Evolutionary conservation across 2,113 vertebrate species (phyloP).

Genomic region (Orientallactaga bullata): DNA sequence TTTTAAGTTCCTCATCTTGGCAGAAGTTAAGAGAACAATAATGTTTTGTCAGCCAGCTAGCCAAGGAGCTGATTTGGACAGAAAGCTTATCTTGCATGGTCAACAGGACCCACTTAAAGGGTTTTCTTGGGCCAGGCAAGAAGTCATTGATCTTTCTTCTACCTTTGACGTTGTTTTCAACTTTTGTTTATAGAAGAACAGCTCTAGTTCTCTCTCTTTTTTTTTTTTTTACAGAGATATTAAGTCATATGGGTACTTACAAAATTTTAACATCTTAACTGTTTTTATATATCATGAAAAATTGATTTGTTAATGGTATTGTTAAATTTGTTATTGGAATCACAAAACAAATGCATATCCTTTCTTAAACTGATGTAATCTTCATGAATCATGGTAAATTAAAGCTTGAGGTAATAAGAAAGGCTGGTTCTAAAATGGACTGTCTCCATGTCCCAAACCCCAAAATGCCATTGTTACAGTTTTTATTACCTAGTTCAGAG

Average conservation of each 20-base stretch:
- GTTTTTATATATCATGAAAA: slow-evolving; percentile 45
- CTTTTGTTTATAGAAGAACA: slow-evolving; percentile 53
- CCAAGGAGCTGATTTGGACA: slow-evolving; percentile 49
- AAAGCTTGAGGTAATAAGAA: slow-evolving; percentile 22
- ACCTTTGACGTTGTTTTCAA: neutral
- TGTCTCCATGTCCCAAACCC: slow-evolving; percentile 21
- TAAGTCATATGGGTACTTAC: slow-evolving; percentile 29
- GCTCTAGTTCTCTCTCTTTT: neutral
- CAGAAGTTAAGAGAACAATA: slow-evolving; percentile 74
- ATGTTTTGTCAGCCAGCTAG: slow-evolving; percentile 61
- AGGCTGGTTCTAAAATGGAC: neutral
- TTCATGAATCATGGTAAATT: slow-evolving; percentile 40
- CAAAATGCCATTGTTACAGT: slow-evolving; percentile 13
- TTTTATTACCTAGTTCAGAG: slow-evolving; percentile 3
- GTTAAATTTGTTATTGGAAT: slow-evolving; percentile 51
- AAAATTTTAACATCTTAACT: slow-evolving; percentile 58
- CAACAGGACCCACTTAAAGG: slow-evolving; percentile 20
- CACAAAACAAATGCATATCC: slow-evolving; percentile 34
- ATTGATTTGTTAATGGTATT: slow-evolving; percentile 36
- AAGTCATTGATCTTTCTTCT: neutral
- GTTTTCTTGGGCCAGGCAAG: slow-evolving; percentile 39
- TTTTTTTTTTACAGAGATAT: slow-evolving; percentile 26
- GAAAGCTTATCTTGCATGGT: slow-evolving; percentile 21
- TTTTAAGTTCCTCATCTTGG: slow-evolving; percentile 65
- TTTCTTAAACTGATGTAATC: slow-evolving; percentile 1